A percentile compares a stretch with the other conserved stretches of the same genome.
Evolutionary conservation across 2,888 invertebrate species (phyloP).

Genomic region (Lumbricus terrestris): DNA sequence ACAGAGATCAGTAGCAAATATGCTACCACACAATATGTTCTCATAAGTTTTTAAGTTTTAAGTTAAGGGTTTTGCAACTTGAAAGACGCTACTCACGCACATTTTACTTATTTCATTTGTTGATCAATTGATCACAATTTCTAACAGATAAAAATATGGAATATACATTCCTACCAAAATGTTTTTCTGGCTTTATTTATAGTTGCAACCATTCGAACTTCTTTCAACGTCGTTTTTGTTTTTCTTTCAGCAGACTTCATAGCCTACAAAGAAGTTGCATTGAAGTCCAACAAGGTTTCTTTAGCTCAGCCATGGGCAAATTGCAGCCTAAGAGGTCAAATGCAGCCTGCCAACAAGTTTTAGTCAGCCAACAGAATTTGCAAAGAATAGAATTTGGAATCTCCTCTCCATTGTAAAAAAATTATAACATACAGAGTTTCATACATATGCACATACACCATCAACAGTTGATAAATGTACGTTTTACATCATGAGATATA

Average conservation of each 20-base stretch:
- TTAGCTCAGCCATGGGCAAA: no score
- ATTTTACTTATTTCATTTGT: background rate
- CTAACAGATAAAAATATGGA: background rate
- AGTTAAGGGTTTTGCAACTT: background rate
- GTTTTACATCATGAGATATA: no score
- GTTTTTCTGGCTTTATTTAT: slow-evolving; percentile 91
- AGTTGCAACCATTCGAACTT: slow-evolving; percentile 83
- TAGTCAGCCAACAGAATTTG: no score
- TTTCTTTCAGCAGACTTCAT: slow-evolving; percentile 92
- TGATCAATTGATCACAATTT: background rate
- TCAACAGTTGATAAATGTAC: no score
- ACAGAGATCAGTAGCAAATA: background rate
- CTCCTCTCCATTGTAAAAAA: no score
- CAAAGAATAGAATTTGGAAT: no score
- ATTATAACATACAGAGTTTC: no score
- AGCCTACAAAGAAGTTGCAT: slow-evolving; percentile 63
- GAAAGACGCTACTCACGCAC: background rate
- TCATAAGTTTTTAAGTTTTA: background rate
- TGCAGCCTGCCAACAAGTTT: no score
- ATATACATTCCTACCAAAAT: slow-evolving; percentile 76
- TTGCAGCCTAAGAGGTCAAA: no score
- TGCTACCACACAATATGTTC: background rate
- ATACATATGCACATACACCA: no score
- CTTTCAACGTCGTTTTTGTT: slow-evolving; percentile 88
- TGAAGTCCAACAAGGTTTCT: background rate